These are phyloP conservation scores for Gryon sp. DNA, from an alignment of 1,140 invertebrate species.

Conservation along the genomic window DNA sequence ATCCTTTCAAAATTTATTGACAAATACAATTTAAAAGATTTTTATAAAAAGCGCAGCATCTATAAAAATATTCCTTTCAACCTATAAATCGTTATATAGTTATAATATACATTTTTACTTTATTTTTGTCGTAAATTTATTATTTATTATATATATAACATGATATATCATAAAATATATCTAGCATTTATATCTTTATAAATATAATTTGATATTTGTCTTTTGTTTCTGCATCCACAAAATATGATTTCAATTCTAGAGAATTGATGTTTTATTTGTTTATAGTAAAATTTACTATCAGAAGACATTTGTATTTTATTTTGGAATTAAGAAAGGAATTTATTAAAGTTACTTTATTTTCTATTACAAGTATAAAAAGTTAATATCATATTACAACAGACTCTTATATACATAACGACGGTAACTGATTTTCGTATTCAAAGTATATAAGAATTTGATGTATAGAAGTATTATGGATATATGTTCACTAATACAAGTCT, in stretches of 20 bases:
- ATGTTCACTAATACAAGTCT: slow-evolving; percentile 33
- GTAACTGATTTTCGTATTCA: not conserved
- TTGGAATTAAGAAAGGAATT: slow-evolving; percentile 47
- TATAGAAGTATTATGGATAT: slow-evolving; percentile 14
- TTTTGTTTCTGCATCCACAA: slow-evolving; percentile 1
- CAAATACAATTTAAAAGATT: slow-evolving; percentile 55
- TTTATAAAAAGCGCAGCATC: slow-evolving; percentile 52
- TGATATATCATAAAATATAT: slow-evolving; percentile 46
- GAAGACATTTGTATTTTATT: slow-evolving; percentile 26
- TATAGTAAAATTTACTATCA: slow-evolving; percentile 16
- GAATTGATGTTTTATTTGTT: slow-evolving; percentile 3
- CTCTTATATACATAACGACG: slow-evolving; percentile 18
- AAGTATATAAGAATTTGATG: slow-evolving; percentile 34
- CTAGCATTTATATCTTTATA: slow-evolving; percentile 34
- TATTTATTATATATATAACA: slow-evolving; percentile 54
- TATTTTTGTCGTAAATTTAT: slow-evolving; percentile 34
- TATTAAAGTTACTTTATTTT: slow-evolving; percentile 23
- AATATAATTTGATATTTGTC: slow-evolving; percentile 38
- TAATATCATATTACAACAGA: slow-evolving; percentile 42
- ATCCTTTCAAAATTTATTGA: slow-evolving; percentile 52
- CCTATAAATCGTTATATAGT: slow-evolving; percentile 48
- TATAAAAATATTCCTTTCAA: slow-evolving; percentile 61
- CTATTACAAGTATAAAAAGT: slow-evolving; percentile 54
- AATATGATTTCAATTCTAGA: slow-evolving; percentile 18
- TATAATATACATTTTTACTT: slow-evolving; percentile 47